Evolutionary conservation across 2,113 vertebrate species (phyloP).

Genomic region (human (Homo sapiens)): GRCh38 chr15:47659001-47659500

Average conservation of each 20-base stretch:
- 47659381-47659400: neutral
- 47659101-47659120: constrained; percentile 39
- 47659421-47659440: neutral
- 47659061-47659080: constrained; percentile 30
- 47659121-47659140: neutral
- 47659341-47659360: neutral
- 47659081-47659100: constrained; percentile 6
- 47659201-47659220: constrained; percentile 24
- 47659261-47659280: neutral
- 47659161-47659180: neutral
- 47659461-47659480: neutral
- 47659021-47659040: neutral
- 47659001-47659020: neutral
- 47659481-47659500: neutral
- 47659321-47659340: neutral
- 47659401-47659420: neutral
- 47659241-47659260: neutral
- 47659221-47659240: neutral
- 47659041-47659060: constrained; percentile 22
- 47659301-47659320: neutral
- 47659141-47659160: neutral
- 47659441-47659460: neutral
- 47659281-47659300: neutral
- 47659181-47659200: neutral
- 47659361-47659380: neutral